phyloP scores from a whole-genome alignment of 2,797 vertebrate species.

The Leucoraja ocellata region DNA sequence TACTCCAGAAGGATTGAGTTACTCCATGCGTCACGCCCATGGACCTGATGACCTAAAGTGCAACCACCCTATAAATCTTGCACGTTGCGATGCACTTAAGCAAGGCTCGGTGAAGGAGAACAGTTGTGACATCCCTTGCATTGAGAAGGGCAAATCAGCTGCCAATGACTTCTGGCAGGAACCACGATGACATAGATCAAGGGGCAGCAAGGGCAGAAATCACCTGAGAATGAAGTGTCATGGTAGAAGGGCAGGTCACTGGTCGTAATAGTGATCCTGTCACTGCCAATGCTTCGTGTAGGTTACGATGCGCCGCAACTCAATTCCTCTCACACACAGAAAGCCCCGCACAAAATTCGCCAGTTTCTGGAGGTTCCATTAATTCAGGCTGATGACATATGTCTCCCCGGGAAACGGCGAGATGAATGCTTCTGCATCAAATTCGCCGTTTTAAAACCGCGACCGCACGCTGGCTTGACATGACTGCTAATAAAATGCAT shows the following conservation, averaged over 20 bases:
- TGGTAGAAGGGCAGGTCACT: neutral
- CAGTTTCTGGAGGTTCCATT: neutral
- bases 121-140: neutral
- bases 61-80: neutral
- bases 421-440: constrained; percentile 53
- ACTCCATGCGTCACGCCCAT: too few relatives aligned
- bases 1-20: too few relatives aligned
- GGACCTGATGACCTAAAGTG: too few relatives aligned
- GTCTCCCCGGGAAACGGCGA: constrained; percentile 51
- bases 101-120: neutral
- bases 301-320: neutral
- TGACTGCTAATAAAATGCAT: neutral
- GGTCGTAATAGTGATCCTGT: neutral
- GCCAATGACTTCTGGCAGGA: neutral
- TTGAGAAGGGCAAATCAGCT: neutral
- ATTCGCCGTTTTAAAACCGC: constrained; percentile 55
- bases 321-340: neutral
- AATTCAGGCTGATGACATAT: constrained; percentile 41
- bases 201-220: neutral
- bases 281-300: neutral
- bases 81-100: neutral
- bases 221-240: neutral
- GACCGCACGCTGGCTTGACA: constrained; percentile 46
- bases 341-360: neutral
- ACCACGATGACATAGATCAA: neutral